These are phyloP conservation scores for Petrolisthes cinctipes DNA, from an alignment of 2,888 invertebrate genomes.

Conservation along the genomic window DNA sequence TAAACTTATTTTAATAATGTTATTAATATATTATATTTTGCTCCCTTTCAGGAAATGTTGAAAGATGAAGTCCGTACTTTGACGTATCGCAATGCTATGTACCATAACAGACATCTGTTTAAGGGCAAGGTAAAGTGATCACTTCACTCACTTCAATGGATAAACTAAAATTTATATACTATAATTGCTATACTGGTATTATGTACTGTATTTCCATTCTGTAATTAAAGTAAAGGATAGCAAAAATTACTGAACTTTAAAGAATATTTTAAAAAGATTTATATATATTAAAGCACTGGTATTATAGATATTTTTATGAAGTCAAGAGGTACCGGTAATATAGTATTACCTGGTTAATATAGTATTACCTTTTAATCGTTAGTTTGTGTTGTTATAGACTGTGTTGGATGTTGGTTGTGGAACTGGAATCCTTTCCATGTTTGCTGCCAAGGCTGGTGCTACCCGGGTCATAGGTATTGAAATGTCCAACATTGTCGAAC, in stretches of 20 bases:
- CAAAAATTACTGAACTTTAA: neutral
- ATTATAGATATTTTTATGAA: too few species aligned
- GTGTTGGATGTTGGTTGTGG: constrained; percentile 99
- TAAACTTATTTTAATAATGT: too few species aligned
- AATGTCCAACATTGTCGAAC: constrained; percentile 98
- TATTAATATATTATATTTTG: neutral
- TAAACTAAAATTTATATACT: too few species aligned
- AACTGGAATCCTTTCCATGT: constrained; percentile 99
- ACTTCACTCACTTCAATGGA: too few species aligned
- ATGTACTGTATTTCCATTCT: too few species aligned
- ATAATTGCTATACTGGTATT: too few species aligned
- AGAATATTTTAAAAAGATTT: constrained; percentile 58
- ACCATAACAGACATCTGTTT: constrained; percentile 98
- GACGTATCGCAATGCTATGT: constrained; percentile 98
- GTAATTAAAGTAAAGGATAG: too few species aligned
- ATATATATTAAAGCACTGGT: neutral
- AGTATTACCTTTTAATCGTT: too few species aligned
- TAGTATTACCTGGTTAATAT: too few species aligned
- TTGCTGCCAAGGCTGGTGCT: constrained; percentile 99
- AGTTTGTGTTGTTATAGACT: constrained; percentile 69
- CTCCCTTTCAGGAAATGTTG: constrained; percentile 85
- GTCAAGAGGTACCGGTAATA: too few species aligned
- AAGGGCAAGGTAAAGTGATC: constrained; percentile 71
- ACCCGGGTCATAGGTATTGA: constrained; percentile 95
- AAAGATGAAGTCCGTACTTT: constrained; percentile 99